Base-by-base conservation (phyloP, 2,113 vertebrate species). In the Micronisus gabar region DNA sequence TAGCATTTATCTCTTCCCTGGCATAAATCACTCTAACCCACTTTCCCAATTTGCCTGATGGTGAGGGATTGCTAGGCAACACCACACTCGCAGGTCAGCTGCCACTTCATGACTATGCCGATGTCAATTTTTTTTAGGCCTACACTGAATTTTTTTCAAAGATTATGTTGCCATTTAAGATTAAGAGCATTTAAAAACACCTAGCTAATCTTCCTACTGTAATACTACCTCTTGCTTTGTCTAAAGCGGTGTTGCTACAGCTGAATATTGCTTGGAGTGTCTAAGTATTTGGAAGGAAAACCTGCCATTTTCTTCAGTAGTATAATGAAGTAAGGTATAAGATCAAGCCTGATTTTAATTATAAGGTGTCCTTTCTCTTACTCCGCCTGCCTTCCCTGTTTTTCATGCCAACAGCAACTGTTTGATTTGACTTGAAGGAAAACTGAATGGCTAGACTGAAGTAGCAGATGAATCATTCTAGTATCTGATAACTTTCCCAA, bases 381-480 rank as follows among this genome's bases (percentile, higher is more conserved):
- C 58, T 92, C 62, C 93, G 76, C 81, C 56, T 92, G 88, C 65
- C 86, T 94, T 86, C 73, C 94, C 52, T 84, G 79, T 86, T 95
- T 94, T 95, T 88, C 71, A 86, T 86, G 80, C 72, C 86, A 92
- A 88, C 65, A 95, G 92, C 87, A 90, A 80, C 62, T 74, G 72
- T 75, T 90, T 93, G 82, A 88, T 95, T 96, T 91, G 87, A 88
- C 94, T 81, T 90, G 93, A 97, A 95, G 83, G 67, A 93, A 90
- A 94, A 79, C 82, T 72, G 45, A 96, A 93, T 2, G 19, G 59
- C 32, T 91, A 90, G 89, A 66, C 93, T 92, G 56, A 94, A 95
- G 91, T 50, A 78, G 82, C n/a, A 94, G 86, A 82, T 89, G 88
- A 96, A 97, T 96, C 97, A 96, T 67, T 93, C 86, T 94, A 71